Base-by-base conservation (phyloP, 1,140 invertebrate genomes). In the Antheraea pernyi region DNA sequence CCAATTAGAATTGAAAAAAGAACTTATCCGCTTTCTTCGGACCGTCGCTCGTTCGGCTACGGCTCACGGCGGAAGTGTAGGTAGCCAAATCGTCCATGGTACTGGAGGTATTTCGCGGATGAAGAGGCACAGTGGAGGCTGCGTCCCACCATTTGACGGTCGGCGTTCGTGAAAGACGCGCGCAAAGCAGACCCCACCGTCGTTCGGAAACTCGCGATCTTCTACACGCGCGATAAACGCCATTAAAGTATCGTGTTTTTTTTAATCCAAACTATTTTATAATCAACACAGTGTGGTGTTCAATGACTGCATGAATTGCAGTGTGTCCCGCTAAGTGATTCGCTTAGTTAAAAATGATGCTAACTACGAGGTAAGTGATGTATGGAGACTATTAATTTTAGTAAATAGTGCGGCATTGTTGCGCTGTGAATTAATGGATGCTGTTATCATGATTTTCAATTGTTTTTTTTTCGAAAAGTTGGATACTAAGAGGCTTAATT, bases 321-420 rank as follows among this genome's bases (percentile, higher is more conserved):
- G 11, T 53, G 46, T 53, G 46, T 53, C 46, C 46, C 46, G 46
- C 46, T 53, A 53, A 46, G 84, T 81, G 81, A 70, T 73, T 69
- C 46, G 68, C 70, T 76, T 66, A 77, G 82, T 86, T 81, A 76
- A 83, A 88, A 87, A 91, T 91, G 88, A 76, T 85, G 75, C 72
- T 83, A 72, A 86, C 77, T 81, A 36, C 81, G 67, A 87, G 83
- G 89, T 91, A 83, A 88, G 83, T 79, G 11, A 13, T 13, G 16
- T 53, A 16, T 6, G 46, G 16, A 53, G 46, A n/a, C 46, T 53
- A 53, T 53, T 53, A 53, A 10, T 53, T 53, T 53, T 53, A 16
- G 10, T 53, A 53, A 53, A 53, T n/a, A n/a, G 46, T 53, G 11
- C 16, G 46, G 46, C 46, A 53, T 53, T 53, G 46, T 53, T 53